Base-by-base conservation (phyloP, 2,113 vertebrate species). In the Eubucco bourcierii region DNA sequence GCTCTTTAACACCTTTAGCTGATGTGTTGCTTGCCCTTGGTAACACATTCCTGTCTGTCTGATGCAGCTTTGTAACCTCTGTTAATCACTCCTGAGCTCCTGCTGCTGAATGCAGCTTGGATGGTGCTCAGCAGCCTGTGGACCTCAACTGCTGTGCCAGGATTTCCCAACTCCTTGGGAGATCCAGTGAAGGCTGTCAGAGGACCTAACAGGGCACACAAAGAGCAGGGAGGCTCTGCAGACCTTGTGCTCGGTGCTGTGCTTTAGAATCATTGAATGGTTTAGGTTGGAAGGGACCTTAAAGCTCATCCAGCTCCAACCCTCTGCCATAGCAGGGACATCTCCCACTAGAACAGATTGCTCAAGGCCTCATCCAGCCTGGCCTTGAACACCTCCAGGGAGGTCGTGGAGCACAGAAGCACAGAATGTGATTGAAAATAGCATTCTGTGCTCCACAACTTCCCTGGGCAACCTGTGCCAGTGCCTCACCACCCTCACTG, bases 1-100 rank as follows among this genome's bases (percentile, higher is more conserved):
- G 61, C 88, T 90, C 92, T 66, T 94, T 93, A 90, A 95, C 95
- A 88, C 88, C 94, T 96, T 23, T 16, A 0, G 4, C 76, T 4
- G 90, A n/a, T 92, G 93, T 15, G 88, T 80, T 86, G 10, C 2
- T 55, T 33, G 91, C 94, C 89, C 94, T 73, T 44, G 87, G 12
- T 17, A 24, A 33, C 63, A 16, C 91, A 5, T 63, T 95, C 90
- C 81, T 29, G 84, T 46, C 90, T 25, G 50, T 31, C 89, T 83
- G 67, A 47, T 92, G 87, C 71, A 34, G 67, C 81, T 78, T 33
- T 12, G 50, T 55, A 52, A 64, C 76, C 64, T 34, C 58, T 31
- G n/a, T 52, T 33, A 55, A 65, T 68, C 68, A n/a, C 60, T 88
- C 3, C 2, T 41, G 31, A 72, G 78, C 68, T 82, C 81, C 68